Conservation (phyloP, 1,140 invertebrate species). For the Cotesia typhae region DNA sequence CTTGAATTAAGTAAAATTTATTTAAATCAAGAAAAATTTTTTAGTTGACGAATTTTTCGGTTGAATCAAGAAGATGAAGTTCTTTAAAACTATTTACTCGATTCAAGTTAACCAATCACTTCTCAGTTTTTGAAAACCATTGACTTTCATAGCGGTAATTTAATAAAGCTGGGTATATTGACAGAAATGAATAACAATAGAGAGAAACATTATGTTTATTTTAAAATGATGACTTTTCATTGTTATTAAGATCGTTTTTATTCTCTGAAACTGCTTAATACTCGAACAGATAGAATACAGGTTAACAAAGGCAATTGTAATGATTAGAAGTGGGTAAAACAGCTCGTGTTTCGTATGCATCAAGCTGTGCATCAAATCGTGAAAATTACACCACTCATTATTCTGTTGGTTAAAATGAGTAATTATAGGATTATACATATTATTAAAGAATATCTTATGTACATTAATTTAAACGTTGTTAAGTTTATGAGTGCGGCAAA, state of each 20-base stretch:
- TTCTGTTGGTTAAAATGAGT: constrained; percentile 42
- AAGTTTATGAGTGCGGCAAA: constrained; percentile 12
- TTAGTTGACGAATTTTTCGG: no score
- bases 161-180: no score
- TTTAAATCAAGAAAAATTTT: no score
- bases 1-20: no score
- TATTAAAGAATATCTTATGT: no score
- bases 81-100: no score
- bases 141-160: no score
- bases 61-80: no score
- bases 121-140: no score
- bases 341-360: constrained; percentile 28
- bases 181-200: no score
- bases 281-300: constrained; percentile 7
- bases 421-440: constrained; percentile 9
- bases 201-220: neutral
- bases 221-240: no score
- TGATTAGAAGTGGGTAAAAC: constrained; percentile 23
- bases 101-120: no score
- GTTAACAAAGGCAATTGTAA: constrained; percentile 12
- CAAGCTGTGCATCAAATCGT: constrained; percentile 43
- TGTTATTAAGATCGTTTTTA: neutral
- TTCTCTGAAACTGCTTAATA: neutral
- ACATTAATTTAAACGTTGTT: constrained; percentile 10
- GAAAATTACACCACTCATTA: constrained; percentile 47